These are phyloP conservation scores for Trochalopteron elliotii DNA, from an alignment of 2,113 vertebrate species.

Conservation along the genomic window DNA sequence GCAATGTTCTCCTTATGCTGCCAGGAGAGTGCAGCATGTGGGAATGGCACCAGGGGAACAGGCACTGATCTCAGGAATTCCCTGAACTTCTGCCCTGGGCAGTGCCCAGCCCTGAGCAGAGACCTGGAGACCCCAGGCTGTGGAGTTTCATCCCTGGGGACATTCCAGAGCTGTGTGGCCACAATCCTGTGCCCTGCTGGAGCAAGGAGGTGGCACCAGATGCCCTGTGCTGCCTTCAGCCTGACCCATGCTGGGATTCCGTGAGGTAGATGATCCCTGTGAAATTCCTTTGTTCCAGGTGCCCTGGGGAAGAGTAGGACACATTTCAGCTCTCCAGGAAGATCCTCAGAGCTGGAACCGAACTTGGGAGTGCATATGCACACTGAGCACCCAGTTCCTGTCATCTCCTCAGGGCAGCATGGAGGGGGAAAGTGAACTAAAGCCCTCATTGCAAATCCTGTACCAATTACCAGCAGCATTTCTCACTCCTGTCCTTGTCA, in stretches of 20 bases:
- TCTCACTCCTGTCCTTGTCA: neutral
- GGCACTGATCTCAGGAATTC: neutral
- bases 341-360: neutral
- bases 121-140: no score
- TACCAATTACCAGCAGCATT: neutral
- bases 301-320: neutral
- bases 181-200: neutral
- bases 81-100: neutral
- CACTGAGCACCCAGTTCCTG: accelerated
- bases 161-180: neutral
- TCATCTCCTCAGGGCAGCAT: neutral
- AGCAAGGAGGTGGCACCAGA: neutral
- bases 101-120: neutral
- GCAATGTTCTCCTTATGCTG: neutral
- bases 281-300: neutral
- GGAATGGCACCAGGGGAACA: accelerated
- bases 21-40: neutral
- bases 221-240: no score
- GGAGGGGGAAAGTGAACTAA: neutral
- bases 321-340: neutral
- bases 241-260: neutral
- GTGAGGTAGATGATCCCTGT: neutral
- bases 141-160: neutral
- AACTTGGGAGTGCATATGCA: neutral
- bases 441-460: neutral